Evolutionary conservation across 2,888 invertebrate genomes (phyloP).

Genomic region (Tinea pellionella): DNA sequence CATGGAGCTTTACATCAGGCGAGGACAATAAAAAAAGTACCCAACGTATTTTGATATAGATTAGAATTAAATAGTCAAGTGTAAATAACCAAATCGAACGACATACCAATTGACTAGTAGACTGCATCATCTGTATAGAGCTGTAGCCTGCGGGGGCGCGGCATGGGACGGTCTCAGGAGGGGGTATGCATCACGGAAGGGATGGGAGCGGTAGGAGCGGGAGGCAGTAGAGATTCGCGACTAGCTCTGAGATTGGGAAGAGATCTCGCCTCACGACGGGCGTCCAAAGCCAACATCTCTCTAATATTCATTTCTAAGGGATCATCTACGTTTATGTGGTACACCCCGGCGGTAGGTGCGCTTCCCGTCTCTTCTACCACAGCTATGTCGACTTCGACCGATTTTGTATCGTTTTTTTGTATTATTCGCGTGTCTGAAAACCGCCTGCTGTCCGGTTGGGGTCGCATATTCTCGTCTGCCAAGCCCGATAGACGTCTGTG

Average conservation of each 20-base stretch:
- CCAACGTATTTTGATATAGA: no score
- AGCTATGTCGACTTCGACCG: slow-evolving; percentile 12
- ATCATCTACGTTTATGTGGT: slow-evolving; percentile 55
- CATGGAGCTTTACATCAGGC: no score
- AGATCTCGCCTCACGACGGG: slow-evolving; percentile 51
- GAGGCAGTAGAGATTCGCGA: slow-evolving; percentile 72
- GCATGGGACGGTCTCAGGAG: slow-evolving; percentile 56
- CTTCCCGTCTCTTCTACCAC: slow-evolving; percentile 18
- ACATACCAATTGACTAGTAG: slow-evolving; percentile 23
- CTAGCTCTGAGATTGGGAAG: slow-evolving; percentile 80
- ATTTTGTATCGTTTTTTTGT: slow-evolving; percentile 23
- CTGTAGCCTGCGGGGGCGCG: slow-evolving; percentile 41
- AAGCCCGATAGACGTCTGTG: slow-evolving; percentile 42
- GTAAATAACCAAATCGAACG: not conserved
- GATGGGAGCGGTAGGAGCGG: slow-evolving; percentile 18
- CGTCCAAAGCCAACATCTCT: slow-evolving; percentile 57
- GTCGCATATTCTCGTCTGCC: slow-evolving; percentile 16
- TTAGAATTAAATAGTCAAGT: not conserved
- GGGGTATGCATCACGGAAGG: not conserved
- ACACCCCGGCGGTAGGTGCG: slow-evolving; percentile 30
- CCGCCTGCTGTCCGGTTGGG: slow-evolving; percentile 30
- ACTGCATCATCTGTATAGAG: slow-evolving; percentile 55
- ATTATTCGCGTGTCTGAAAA: slow-evolving; percentile 48
- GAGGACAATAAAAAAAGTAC: no score
- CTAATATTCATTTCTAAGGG: slow-evolving; percentile 57